Evolutionary conservation across 2,888 invertebrate species (phyloP), one percentile per base, ranked within the genome.

Genomic region (Ischnura elegans): DNA sequence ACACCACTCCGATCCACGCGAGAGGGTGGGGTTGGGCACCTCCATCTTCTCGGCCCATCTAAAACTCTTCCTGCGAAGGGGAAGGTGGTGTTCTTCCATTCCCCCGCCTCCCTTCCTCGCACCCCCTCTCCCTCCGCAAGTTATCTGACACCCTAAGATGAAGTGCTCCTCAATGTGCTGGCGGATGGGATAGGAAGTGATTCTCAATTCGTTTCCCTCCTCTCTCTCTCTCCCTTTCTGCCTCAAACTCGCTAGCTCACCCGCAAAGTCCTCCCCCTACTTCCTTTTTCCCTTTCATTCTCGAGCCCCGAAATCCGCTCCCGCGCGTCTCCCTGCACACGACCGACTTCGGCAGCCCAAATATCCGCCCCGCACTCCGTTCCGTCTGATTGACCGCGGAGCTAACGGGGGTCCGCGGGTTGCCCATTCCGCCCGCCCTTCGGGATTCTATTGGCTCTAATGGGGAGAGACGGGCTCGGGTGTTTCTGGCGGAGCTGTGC

Each of bases 71-170:
- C 85, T 10, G 19, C 85, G 5, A 5, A 3, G 0, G 25, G 43
- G 19, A 16, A n/a, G n/a, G n/a, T n/a, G n/a, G n/a, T n/a, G n/a
- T n/a, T n/a, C 51, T 10, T 42, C 45, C 85, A 21, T 21, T 43
- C 85, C 10, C 36, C 87, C n/a, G 29, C 13, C 87, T 4, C 76
- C 76, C 36, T 6, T 6, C n/a, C 76, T 76, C 29, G 10, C 61
- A 36, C 87, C 19, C 19, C 4, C 87, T 47, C 87, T 42, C 43
- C 51, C 51, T 36, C 43, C 76, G 43, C 55, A 90, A 90, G 90
- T 90, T 90, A 90, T 90, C 90, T 90, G 90, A 90, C 90, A 90
- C 61, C 43, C 90, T 19, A 90, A 90, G 90, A 90, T 90, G 90
- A 90, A 90, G 90, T 90, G 90, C 90, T 90, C 90, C 90, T 66